Evolutionary conservation across 2,797 vertebrate species (phyloP).

Genomic region (Lutjanus campechanus): DNA sequence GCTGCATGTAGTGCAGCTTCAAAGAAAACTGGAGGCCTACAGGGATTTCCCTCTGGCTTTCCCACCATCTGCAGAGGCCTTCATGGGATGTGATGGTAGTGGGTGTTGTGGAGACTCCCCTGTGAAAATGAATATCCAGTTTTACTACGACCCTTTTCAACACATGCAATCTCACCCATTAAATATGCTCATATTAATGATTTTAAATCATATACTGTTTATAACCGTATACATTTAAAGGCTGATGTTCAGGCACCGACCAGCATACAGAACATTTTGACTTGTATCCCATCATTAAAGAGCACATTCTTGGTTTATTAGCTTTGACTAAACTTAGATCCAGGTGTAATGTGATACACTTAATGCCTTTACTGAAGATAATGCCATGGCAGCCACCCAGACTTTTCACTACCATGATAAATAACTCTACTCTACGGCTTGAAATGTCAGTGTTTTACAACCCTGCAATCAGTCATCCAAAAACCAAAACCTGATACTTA

Average conservation of each 20-base stretch:
- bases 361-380: conserved; percentile 34
- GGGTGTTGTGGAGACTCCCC: conserved; percentile 64
- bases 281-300: conserved; percentile 36
- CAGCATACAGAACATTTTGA: conserved; percentile 17
- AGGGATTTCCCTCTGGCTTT: conserved; percentile 82
- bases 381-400: conserved; percentile 47
- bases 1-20: conserved; percentile 69
- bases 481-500: conserved; percentile 44
- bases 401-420: conserved; percentile 45
- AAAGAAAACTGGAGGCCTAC: conserved; percentile 68
- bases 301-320: conserved; percentile 50
- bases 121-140: conserved; percentile 38
- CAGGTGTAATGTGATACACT: conserved; percentile 54
- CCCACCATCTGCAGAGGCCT: conserved; percentile 78
- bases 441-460: conserved; percentile 50
- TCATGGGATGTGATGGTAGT: conserved; percentile 64
- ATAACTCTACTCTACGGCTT: conserved; percentile 43
- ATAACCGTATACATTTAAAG: not conserved
- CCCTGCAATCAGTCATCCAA: conserved; percentile 56
- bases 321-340: conserved; percentile 36
- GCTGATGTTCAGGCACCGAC: conserved; percentile 3
- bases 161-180: conserved; percentile 9
- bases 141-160: conserved; percentile 17
- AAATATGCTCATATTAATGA: conserved; percentile 16
- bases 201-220: not conserved